phyloP scores from a whole-genome alignment of 2,113 vertebrate genomes.

The Nematolebias whitei region DNA sequence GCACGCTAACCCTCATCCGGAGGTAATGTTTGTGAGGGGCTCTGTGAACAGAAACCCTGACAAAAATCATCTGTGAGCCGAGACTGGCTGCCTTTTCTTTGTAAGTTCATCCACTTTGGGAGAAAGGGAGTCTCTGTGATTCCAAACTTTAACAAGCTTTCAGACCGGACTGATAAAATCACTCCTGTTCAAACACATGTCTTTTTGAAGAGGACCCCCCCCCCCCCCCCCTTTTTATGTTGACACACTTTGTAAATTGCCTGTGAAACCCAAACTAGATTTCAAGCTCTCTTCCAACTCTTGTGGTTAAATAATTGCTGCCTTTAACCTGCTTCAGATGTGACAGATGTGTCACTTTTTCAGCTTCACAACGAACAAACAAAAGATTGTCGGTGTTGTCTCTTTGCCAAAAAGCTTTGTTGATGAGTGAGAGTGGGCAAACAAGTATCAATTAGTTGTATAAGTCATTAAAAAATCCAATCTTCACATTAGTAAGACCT shows the following conservation, averaged over 20 bases:
- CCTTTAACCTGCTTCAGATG: constrained; percentile 27
- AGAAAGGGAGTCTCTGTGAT: constrained; percentile 27
- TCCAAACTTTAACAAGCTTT: constrained; percentile 46
- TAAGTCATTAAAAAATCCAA: constrained; percentile 6
- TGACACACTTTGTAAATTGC: constrained; percentile 42
- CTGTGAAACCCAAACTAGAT: constrained; percentile 52
- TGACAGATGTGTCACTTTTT: constrained; percentile 36
- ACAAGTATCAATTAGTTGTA: constrained; percentile 15
- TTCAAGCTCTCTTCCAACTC: constrained; percentile 22
- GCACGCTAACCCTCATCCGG: constrained; percentile 37
- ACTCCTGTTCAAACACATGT: constrained; percentile 35
- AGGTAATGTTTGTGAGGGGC: constrained; percentile 39
- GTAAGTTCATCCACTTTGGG: constrained; percentile 27
- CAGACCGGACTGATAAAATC: constrained; percentile 37
- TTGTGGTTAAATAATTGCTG: constrained; percentile 45
- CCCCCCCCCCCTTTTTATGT: background rate
- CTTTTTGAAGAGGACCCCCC: too few species aligned
- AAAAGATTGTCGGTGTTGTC: background rate
- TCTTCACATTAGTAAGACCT: background rate
- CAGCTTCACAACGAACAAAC: constrained; percentile 34
- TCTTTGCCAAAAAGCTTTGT: constrained; percentile 21
- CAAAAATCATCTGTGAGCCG: constrained; percentile 17
- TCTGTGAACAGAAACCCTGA: constrained; percentile 25
- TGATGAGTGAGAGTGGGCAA: constrained; percentile 19
- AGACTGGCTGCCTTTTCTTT: constrained; percentile 33